Conservation (phyloP, 2,113 vertebrate genomes). For the Psophia crepitans region DNA sequence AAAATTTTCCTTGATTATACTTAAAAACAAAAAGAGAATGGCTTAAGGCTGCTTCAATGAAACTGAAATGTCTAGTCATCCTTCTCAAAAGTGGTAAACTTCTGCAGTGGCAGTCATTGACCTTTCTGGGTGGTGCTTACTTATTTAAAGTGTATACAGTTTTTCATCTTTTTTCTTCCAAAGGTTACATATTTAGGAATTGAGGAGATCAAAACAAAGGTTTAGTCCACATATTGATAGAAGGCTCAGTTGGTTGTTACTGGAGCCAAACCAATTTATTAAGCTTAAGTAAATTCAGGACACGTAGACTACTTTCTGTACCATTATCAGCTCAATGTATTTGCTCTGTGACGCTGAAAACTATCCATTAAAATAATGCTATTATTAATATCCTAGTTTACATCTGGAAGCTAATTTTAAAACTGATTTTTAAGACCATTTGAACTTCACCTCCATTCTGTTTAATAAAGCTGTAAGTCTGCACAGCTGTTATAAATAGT, state of each 20-base stretch:
- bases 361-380: background rate
- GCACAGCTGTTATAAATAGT: background rate
- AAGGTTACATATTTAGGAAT: background rate
- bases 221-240: rapidly evolving
- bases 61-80: background rate
- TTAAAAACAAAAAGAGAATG: background rate
- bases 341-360: background rate
- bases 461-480: background rate
- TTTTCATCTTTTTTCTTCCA: background rate
- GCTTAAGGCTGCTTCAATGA: background rate
- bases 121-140: background rate
- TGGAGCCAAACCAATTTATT: background rate
- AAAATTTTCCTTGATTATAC: background rate
- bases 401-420: background rate
- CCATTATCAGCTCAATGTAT: background rate
- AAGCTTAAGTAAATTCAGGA: background rate
- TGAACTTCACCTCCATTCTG: background rate
- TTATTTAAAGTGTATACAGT: background rate
- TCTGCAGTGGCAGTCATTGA: background rate
- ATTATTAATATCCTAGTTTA: background rate
- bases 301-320: background rate
- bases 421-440: background rate
- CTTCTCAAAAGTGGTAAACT: background rate
- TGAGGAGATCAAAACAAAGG: background rate
- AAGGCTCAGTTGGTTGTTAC: background rate